Percentiles rank a stretch among this genome's conserved stretches.
phyloP scores from a whole-genome alignment of 2,113 vertebrate species.

The Riparia riparia region DNA sequence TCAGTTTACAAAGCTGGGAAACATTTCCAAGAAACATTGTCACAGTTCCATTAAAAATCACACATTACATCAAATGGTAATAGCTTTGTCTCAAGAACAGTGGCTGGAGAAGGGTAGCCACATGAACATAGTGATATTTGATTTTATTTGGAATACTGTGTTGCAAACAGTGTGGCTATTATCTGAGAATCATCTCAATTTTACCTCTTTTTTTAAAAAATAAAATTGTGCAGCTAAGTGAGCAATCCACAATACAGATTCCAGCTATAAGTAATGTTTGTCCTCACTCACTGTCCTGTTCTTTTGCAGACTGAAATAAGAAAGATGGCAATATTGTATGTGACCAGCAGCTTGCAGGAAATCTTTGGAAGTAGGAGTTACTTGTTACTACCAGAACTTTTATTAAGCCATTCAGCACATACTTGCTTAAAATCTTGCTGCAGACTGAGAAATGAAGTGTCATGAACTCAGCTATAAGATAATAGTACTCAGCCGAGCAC shows the following conservation, averaged over 20 bases:
- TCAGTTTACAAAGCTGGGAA: background rate
- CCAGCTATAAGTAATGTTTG: background rate
- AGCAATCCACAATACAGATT: background rate
- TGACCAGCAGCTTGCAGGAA: background rate
- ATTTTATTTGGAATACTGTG: background rate
- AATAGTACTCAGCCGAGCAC: background rate
- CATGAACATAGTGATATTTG: background rate
- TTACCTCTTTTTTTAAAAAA: background rate
- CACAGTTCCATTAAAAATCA: background rate
- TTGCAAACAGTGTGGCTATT: background rate
- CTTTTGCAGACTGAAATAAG: background rate
- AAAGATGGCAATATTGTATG: background rate
- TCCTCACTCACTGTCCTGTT: background rate
- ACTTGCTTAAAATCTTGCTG: conserved; percentile 8
- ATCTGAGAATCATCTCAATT: background rate
- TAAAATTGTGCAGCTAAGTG: background rate
- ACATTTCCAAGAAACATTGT: no score
- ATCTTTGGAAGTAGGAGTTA: background rate
- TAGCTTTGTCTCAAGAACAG: background rate
- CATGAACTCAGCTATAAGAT: conserved; percentile 28
- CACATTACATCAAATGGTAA: background rate
- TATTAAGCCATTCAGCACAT: background rate
- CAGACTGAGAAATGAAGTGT: background rate
- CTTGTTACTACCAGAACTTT: background rate
- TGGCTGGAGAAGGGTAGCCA: background rate